Percentiles rank a stretch among this genome's conserved stretches.
Conservation (phyloP, 2,797 vertebrate genomes). For the Melanotaenia parkinsoni region DNA sequence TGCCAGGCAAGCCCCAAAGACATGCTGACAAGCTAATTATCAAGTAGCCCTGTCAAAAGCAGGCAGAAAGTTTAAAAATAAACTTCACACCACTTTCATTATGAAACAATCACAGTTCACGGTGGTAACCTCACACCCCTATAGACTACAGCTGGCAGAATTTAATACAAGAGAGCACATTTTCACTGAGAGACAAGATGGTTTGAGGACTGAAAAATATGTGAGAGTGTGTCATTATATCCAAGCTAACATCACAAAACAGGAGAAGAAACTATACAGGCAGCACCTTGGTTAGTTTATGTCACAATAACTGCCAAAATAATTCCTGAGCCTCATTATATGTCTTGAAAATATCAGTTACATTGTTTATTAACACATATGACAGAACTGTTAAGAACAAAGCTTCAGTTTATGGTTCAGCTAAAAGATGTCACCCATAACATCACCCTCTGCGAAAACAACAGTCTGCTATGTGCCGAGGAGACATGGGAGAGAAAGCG, state of each 20-base stretch:
- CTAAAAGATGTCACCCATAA: slow-evolving; percentile 53
- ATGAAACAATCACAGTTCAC: slow-evolving; percentile 59
- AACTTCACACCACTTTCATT: slow-evolving; percentile 63
- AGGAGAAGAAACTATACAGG: slow-evolving; percentile 10
- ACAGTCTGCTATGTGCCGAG: slow-evolving; percentile 58
- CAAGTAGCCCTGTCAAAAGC: slow-evolving; percentile 51
- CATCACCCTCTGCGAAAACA: slow-evolving; percentile 55
- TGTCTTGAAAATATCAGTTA: slow-evolving; percentile 25
- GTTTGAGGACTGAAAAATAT: slow-evolving; percentile 23
- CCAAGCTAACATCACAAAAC: slow-evolving; percentile 18
- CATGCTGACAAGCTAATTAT: slow-evolving; percentile 68
- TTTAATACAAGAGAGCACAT: slow-evolving; percentile 33
- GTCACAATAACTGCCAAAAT: slow-evolving; percentile 2
- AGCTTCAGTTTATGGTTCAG: slow-evolving; percentile 44
- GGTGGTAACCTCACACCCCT: slow-evolving; percentile 54
- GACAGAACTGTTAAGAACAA: slow-evolving; percentile 51
- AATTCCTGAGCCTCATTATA: neutral
- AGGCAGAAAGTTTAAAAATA: slow-evolving; percentile 64
- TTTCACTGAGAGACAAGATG: slow-evolving; percentile 29
- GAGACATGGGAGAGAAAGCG: slow-evolving; percentile 49
- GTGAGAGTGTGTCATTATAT: slow-evolving; percentile 8
- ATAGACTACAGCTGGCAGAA: slow-evolving; percentile 51
- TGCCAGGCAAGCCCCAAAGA: slow-evolving; percentile 38
- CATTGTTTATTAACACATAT: slow-evolving; percentile 33
- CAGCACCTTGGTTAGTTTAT: slow-evolving; percentile 12